Conservation (phyloP, 2,888 invertebrate species). For the Drosophila kambysellisi region DNA sequence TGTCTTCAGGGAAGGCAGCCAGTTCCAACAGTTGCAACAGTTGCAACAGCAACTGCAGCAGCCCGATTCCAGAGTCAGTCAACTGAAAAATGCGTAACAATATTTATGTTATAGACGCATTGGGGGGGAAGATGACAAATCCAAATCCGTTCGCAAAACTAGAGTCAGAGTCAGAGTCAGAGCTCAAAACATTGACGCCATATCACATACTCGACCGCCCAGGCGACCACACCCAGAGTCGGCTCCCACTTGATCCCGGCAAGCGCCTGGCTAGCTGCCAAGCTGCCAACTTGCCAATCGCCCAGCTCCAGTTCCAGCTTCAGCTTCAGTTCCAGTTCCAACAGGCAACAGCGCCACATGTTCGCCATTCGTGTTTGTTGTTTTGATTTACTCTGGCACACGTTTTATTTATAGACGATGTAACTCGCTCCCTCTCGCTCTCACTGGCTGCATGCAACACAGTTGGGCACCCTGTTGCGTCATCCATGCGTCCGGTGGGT, state of each 20-base stretch:
- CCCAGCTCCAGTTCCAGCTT: conserved; percentile 2
- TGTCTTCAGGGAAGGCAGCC: conserved; percentile 38
- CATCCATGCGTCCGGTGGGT: conserved; percentile 80
- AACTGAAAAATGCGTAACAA: conserved; percentile 66
- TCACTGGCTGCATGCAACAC: background rate
- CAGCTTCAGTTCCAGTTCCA: conserved; percentile 12
- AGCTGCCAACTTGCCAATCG: conserved; percentile 26
- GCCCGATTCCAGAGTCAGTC: background rate
- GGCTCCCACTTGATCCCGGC: conserved; percentile 76
- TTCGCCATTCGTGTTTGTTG: conserved; percentile 69
- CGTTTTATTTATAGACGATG: conserved; percentile 81
- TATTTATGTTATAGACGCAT: conserved; percentile 64
- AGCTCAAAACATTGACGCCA: conserved; percentile 50
- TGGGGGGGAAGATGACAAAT: conserved; percentile 70
- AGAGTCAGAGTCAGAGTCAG: conserved; percentile 20
- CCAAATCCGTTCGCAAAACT: conserved; percentile 50
- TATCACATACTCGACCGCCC: conserved; percentile 71
- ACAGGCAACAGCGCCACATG: conserved; percentile 65
- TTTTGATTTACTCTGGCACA: conserved; percentile 76
- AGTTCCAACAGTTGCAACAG: conserved; percentile 12
- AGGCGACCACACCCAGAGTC: conserved; percentile 63
- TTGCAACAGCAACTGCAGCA: conserved; percentile 11
- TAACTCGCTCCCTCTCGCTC: conserved; percentile 23
- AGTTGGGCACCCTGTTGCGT: conserved; percentile 81
- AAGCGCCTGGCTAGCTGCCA: conserved; percentile 61